These are phyloP conservation scores for Eremobia ochroleuca DNA, from an alignment of 2,888 invertebrate species.

Conservation along the genomic window DNA sequence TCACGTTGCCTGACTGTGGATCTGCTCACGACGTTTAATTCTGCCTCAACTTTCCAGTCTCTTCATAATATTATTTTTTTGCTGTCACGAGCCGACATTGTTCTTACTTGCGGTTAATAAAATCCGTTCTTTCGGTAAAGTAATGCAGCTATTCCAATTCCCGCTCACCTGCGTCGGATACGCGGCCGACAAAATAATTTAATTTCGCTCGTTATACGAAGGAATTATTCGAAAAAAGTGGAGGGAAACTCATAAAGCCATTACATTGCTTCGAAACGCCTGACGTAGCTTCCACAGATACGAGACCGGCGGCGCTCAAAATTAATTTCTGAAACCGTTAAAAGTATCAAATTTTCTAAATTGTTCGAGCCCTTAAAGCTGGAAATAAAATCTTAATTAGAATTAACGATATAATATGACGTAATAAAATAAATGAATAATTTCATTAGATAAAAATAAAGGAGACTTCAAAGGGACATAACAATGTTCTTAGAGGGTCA, in stretches of 20 bases:
- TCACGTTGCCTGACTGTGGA: constrained; percentile 26
- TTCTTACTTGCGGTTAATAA: constrained; percentile 63
- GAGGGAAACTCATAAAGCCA: constrained; percentile 84
- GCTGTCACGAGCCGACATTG: constrained; percentile 62
- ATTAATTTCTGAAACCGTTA: constrained; percentile 80
- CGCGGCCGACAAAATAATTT: constrained; percentile 80
- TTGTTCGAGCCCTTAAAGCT: constrained; percentile 65
- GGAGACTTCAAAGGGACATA: neutral
- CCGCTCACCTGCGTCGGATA: constrained; percentile 74
- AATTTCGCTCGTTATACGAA: constrained; percentile 81
- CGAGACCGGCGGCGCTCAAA: constrained; percentile 74
- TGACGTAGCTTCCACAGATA: constrained; percentile 80
- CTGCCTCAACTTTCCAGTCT: constrained; percentile 48
- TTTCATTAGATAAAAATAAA: constrained; percentile 44
- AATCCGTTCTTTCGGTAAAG: constrained; percentile 42
- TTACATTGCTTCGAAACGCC: constrained; percentile 80
- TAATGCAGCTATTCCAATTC: constrained; percentile 74
- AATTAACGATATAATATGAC: constrained; percentile 61
- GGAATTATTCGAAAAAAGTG: constrained; percentile 83
- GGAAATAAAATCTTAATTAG: constrained; percentile 70
- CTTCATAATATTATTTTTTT: constrained; percentile 64
- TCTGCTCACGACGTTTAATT: constrained; percentile 70
- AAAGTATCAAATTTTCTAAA: constrained; percentile 71
- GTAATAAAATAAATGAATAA: constrained; percentile 64
- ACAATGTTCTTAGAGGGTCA: neutral